These are phyloP conservation scores for Myopa testacea DNA, from an alignment of 2,888 invertebrate species.

Conservation along the genomic window DNA sequence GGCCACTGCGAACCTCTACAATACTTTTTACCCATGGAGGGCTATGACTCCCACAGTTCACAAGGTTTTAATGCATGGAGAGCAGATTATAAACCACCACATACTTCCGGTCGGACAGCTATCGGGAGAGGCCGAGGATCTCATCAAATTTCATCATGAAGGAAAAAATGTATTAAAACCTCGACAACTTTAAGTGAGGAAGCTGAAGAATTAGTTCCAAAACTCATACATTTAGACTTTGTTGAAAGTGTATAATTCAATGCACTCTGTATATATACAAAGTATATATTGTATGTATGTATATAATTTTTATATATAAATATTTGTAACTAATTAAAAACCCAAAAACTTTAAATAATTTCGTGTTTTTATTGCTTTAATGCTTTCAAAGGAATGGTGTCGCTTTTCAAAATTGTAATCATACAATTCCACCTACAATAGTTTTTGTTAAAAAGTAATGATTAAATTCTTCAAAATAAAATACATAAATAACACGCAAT, in stretches of 20 bases:
- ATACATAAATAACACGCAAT: conserved; percentile 11
- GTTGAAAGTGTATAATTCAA: background rate
- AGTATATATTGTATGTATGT: background rate
- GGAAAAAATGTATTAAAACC: conserved; percentile 1
- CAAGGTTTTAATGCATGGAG: conserved; percentile 3
- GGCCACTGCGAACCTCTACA: background rate
- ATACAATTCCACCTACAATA: conserved; percentile 6
- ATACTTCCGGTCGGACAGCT: background rate
- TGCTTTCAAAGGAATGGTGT: background rate
- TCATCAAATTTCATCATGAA: no score
- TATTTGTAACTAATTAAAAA: conserved; percentile 8
- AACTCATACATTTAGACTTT: background rate
- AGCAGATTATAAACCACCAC: background rate
- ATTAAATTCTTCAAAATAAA: conserved; percentile 3
- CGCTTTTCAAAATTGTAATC: conserved; percentile 1
- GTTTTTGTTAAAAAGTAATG: background rate
- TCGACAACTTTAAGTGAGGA: background rate
- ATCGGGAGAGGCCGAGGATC: background rate
- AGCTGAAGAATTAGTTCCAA: background rate
- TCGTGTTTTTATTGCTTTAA: conserved; percentile 15
- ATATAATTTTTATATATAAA: conserved; percentile 9
- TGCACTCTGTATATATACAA: conserved; percentile 1
- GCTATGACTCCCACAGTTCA: conserved; percentile 3
- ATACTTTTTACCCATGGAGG: background rate
- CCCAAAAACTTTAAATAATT: conserved; percentile 8